Evolutionary conservation across 2,888 invertebrate species (phyloP), one percentile per base, ranked within the genome.

Genomic region (Ichneumoninae sp.): DNA sequence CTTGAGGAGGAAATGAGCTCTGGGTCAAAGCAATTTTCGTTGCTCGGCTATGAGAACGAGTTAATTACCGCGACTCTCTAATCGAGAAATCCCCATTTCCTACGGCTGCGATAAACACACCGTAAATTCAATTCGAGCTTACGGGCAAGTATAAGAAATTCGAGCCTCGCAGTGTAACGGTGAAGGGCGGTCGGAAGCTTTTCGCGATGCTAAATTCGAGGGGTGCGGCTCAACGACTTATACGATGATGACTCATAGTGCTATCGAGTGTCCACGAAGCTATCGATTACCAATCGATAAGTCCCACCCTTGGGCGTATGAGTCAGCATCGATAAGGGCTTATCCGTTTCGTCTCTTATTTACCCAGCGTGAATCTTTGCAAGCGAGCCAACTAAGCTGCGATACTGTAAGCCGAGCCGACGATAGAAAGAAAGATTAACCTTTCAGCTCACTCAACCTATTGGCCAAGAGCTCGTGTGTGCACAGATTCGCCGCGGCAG

Each of bases 271-370:
- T 87, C 86, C 69, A 40, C 44, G 19, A 22, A 26, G 80, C 78
- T 87, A 65, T 87, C 86, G 85, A 87, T 89, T 89, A 81, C 76
- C 81, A 66, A 88, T 89, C 90, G 86, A 90, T 89, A 88, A 88
- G 13, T 77, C 76, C 44, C 60, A 52, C 50, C 69, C 40, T 26
- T 26, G n/a, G 26, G 5, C 63, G 6, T 5, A 5, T 69, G 81
- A 30, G 36, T 89, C 89, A 89, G 36, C 89, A 87, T 69, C 85
- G 30, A 77, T 83, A 83, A 81, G 84, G 81, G 77, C 40, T 73
- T 30, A 22, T 30, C 36, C 36, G 16, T 22, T 36, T n/a, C 52
- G n/a, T 16, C 22, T 7, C 22, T 16, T 33, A 54, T 66, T 54
- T n/a, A 22, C 36, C 26, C 26, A 30, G 7, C 52, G 26, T 8